These are phyloP conservation scores for Heloderma charlesbogerti DNA, from an alignment of 2,113 vertebrate genomes.

Conservation along the genomic window DNA sequence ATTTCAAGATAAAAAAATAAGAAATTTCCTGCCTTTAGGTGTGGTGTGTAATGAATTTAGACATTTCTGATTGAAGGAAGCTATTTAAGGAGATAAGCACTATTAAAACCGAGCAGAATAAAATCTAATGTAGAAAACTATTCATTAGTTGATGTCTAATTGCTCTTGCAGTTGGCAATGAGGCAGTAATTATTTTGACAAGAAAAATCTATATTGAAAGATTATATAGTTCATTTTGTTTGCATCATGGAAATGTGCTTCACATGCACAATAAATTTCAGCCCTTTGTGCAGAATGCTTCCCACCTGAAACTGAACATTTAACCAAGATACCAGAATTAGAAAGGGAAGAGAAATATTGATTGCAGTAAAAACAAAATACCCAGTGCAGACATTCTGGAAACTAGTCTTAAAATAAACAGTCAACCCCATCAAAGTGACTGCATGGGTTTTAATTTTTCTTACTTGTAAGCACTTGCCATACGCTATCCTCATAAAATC, in stretches of 20 bases:
- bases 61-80: constrained; percentile 50
- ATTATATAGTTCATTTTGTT: constrained; percentile 43
- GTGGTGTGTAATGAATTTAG: constrained; percentile 22
- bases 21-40: constrained; percentile 40
- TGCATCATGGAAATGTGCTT: constrained; percentile 31
- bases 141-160: constrained; percentile 70
- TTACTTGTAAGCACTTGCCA: constrained; percentile 79
- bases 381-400: constrained; percentile 62
- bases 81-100: constrained; percentile 50
- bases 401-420: constrained; percentile 63
- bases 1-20: constrained; percentile 49
- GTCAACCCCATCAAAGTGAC: constrained; percentile 70
- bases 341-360: constrained; percentile 60
- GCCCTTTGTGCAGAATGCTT: constrained; percentile 23
- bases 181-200: constrained; percentile 64
- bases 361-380: constrained; percentile 65
- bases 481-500: constrained; percentile 70
- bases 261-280: constrained; percentile 46
- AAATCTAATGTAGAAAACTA: constrained; percentile 51
- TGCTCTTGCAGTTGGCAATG: constrained; percentile 55
- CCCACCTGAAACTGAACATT: constrained; percentile 45
- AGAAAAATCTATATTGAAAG: constrained; percentile 49
- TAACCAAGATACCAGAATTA: constrained; percentile 37
- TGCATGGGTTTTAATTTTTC: constrained; percentile 63
- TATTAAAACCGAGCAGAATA: constrained; percentile 62